Evolutionary conservation across 2,888 invertebrate genomes (phyloP), one percentile per base, ranked within the genome.

Genomic region (Eubasilissa splendida): DNA sequence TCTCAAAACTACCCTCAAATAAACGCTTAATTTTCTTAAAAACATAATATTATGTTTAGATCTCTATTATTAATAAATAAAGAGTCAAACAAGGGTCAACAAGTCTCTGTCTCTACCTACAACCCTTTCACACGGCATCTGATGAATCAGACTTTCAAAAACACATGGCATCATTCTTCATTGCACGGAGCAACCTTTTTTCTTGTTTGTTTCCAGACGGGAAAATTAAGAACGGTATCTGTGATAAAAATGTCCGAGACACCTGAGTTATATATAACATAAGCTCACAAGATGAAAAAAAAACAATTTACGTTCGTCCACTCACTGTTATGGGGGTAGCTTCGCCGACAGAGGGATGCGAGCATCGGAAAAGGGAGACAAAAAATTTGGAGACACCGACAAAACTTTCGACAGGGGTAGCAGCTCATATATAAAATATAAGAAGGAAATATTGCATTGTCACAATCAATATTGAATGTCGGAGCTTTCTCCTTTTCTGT

Each of bases 381-480:
- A 22, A 59, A 11, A 52, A 58, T 31, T 31, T 11, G 56, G 52
- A 54, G 54, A 22, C 73, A 53, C 33, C 3, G 50, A 22, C 10
- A 60, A 76, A 53, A 11, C 12, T 76, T 76, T 50, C 52, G 53
- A 22, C 60, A 14, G 9, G 50, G 76, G 63, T 9, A n/a, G 33
- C 50, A 33, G 63, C 50, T 33, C 50, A n/a, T n/a, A 56, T 79
- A 75, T 56, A 77, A 63, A 56, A 75, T 54, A 70, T 80, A 79
- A 83, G 52, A 52, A 68, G 79, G 68, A 83, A 81, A 81, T 83
- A 83, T 83, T 81, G 83, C 83, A 83, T 79, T 83, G 83, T 83
- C 83, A 83, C 81, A 81, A 81, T 83, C 83, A 83, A 83, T 83
- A 81, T 83, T 77, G 78, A 81, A 77, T 81, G 81, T 58, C 58